Evolutionary conservation across 2,113 vertebrate genomes (phyloP).

Genomic region (Isichthys henryi): DNA sequence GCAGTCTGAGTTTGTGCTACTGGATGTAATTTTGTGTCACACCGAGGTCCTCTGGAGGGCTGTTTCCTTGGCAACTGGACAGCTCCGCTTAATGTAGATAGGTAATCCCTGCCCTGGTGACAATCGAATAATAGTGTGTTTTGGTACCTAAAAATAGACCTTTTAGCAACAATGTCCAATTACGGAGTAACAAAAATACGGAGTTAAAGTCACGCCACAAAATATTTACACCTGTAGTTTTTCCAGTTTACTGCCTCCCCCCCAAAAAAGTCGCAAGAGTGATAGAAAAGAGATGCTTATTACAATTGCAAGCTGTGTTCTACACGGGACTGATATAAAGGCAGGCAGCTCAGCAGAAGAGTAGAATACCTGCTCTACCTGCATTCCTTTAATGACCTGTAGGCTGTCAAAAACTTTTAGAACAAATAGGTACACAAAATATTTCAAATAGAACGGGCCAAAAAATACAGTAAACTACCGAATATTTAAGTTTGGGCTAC

Average conservation of each 20-base stretch:
- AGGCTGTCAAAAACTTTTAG: neutral
- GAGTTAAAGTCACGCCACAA: neutral
- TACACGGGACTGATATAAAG: neutral
- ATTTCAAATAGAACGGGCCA: neutral
- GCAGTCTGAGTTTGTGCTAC: constrained; percentile 25
- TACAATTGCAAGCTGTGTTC: neutral
- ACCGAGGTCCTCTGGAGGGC: constrained; percentile 44
- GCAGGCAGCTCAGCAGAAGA: neutral
- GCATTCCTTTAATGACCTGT: neutral
- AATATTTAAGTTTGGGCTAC: neutral
- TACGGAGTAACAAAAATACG: constrained; percentile 6
- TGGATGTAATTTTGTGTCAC: constrained; percentile 32
- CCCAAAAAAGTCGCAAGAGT: neutral
- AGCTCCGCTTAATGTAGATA: constrained; percentile 45
- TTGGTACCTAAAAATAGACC: constrained; percentile 32
- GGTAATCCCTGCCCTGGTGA: constrained; percentile 47
- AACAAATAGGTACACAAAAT: neutral
- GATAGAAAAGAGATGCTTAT: neutral
- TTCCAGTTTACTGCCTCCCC: neutral
- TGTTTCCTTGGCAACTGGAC: constrained; percentile 61
- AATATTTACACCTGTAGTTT: neutral
- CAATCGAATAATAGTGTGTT: constrained; percentile 43
- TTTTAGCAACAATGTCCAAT: constrained; percentile 26
- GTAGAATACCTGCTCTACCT: neutral
- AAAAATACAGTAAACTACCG: neutral